A percentile compares a stretch with the other conserved stretches of the same genome.
These are phyloP conservation scores for Drosophila lowei DNA, from an alignment of 1,140 invertebrate genomes.

Conservation along the genomic window DNA sequence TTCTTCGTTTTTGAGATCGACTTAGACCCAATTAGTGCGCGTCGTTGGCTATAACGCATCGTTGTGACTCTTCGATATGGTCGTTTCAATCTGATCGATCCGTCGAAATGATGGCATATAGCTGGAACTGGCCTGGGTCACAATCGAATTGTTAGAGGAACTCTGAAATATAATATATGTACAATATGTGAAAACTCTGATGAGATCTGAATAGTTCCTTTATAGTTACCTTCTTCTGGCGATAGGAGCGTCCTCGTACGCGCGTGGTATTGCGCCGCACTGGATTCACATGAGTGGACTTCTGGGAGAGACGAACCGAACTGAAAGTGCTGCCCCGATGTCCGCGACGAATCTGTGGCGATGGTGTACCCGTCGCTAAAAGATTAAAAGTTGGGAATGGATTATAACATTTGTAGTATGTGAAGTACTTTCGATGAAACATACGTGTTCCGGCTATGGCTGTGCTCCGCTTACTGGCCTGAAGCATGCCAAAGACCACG, in stretches of 20 bases:
- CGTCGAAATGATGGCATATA: constrained; percentile 79
- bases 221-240: constrained; percentile 78
- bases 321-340: constrained; percentile 84
- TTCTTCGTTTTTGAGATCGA: constrained; percentile 32
- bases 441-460: constrained; percentile 84
- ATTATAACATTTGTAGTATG: background rate
- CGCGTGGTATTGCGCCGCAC: constrained; percentile 84
- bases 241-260: constrained; percentile 81
- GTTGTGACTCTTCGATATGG: constrained; percentile 79
- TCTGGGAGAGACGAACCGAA: constrained; percentile 84
- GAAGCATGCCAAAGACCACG: constrained; percentile 93
- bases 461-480: constrained; percentile 88
- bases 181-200: too few relatives aligned
- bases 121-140: constrained; percentile 73
- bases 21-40: constrained; percentile 71
- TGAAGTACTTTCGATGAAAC: background rate
- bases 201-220: too few relatives aligned
- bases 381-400: background rate
- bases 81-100: constrained; percentile 80
- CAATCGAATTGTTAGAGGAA: constrained; percentile 81
- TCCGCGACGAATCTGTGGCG: constrained; percentile 77
- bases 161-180: constrained; percentile 45
- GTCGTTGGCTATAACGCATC: constrained; percentile 80
- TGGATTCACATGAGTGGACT: constrained; percentile 82
- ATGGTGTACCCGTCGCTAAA: constrained; percentile 81